Evolutionary conservation across 2,797 vertebrate genomes (phyloP).

Genomic region (Cossypha caffra): DNA sequence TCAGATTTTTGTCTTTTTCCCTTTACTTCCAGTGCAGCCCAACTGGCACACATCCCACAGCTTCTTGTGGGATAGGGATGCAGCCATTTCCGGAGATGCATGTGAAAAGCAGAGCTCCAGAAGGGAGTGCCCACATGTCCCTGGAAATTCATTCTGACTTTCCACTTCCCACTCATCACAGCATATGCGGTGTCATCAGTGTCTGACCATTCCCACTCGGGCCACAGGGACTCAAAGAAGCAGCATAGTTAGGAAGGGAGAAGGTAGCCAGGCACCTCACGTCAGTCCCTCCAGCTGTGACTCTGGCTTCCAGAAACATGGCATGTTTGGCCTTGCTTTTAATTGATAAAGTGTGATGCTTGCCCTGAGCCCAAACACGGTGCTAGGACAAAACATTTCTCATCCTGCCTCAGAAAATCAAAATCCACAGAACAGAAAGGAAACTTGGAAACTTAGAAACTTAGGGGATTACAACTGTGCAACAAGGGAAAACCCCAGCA

Average conservation of each 20-base stretch:
- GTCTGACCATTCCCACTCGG: background rate
- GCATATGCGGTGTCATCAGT: fast-evolving
- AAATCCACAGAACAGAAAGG: background rate
- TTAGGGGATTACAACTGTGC: background rate
- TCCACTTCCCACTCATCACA: background rate
- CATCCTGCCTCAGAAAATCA: background rate
- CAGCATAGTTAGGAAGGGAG: background rate
- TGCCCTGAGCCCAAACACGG: background rate
- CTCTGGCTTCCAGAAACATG: fast-evolving
- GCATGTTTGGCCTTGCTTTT: background rate
- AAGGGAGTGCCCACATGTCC: background rate
- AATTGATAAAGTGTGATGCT: background rate
- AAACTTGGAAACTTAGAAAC: background rate
- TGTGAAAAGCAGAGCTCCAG: background rate
- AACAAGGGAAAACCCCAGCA: background rate
- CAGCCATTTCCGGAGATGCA: background rate
- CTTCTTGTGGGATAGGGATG: background rate
- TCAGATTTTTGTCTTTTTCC: background rate
- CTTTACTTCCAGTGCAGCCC: background rate
- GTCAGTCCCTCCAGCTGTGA: background rate
- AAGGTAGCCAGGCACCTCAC: fast-evolving
- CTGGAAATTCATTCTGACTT: background rate
- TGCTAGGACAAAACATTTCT: background rate
- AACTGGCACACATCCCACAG: background rate
- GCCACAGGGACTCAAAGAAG: background rate